These are phyloP conservation scores for Conus betulinus DNA, from an alignment of 1,140 invertebrate species.

Conservation along the genomic window DNA sequence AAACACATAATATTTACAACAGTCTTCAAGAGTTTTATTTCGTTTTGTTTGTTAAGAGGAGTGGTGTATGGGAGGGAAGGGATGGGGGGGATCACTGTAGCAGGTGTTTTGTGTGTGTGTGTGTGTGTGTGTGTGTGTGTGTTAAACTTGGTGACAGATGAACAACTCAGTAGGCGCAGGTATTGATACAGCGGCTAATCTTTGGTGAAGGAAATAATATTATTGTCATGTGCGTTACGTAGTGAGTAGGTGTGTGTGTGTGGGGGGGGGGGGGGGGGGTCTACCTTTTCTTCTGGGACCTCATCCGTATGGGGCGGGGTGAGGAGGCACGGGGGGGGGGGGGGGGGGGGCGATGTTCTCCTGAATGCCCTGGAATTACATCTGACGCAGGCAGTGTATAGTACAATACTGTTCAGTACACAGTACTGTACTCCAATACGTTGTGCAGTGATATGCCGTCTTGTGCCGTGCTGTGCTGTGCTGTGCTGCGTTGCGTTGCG, in stretches of 20 bases:
- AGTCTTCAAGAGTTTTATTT: not conserved
- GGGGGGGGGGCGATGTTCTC: too few species aligned
- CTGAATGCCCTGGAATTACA: too few species aligned
- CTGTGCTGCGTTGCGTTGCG: too few species aligned
- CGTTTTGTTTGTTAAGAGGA: not conserved
- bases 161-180: too few species aligned
- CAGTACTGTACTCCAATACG: too few species aligned
- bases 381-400: too few species aligned
- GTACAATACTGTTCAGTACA: too few species aligned
- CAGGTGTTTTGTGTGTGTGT: not conserved
- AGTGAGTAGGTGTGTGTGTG: not conserved
- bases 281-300: not conserved
- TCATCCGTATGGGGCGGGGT: not conserved
- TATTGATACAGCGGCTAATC: too few species aligned
- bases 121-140: conserved; percentile 15
- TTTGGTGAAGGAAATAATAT: not conserved
- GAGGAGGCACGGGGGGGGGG: not conserved
- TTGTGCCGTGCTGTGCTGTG: too few species aligned
- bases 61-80: not conserved
- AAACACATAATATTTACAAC: not conserved
- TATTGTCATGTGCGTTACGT: not conserved
- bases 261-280: not conserved
- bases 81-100: not conserved
- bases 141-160: not conserved
- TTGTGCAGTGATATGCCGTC: too few species aligned